A percentile compares a stretch with the other conserved stretches of the same genome.
Evolutionary conservation across 2,888 invertebrate species (phyloP).

Genomic region (Agriopis leucophaearia): DNA sequence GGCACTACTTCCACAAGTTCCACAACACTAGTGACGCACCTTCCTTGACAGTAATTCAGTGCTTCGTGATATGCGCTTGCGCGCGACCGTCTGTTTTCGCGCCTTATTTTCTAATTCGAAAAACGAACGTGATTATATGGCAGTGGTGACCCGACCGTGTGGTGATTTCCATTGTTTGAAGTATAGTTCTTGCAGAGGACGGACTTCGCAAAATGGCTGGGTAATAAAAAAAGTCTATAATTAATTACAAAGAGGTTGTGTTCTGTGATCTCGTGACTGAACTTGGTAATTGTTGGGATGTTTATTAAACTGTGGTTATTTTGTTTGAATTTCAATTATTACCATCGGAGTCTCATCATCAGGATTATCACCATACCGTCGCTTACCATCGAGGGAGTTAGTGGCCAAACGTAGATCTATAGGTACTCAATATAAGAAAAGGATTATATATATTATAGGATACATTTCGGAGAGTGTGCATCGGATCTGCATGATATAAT

Average conservation of each 20-base stretch:
- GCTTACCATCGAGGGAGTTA: no score
- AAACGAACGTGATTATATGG: constrained; percentile 75
- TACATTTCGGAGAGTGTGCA: no score
- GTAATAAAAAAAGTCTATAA: constrained; percentile 57
- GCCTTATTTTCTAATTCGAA: constrained; percentile 52
- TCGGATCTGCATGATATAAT: no score
- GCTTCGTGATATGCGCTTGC: constrained; percentile 76
- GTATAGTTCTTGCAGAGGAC: constrained; percentile 65
- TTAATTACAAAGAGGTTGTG: constrained; percentile 6
- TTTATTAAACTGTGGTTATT: background rate
- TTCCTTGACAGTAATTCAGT: constrained; percentile 75
- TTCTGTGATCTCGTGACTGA: constrained; percentile 17
- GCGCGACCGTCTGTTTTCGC: constrained; percentile 72
- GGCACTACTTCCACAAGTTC: constrained; percentile 30
- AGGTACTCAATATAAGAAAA: no score
- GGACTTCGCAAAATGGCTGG: constrained; percentile 72
- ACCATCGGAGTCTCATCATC: no score
- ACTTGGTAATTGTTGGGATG: background rate
- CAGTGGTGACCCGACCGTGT: constrained; percentile 79
- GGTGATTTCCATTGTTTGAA: constrained; percentile 75
- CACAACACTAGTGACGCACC: constrained; percentile 59
- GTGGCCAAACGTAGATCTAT: no score
- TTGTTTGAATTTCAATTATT: no score
- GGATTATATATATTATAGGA: no score
- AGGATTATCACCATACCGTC: no score